These are phyloP conservation scores for Leucopsar rothschildi DNA, from an alignment of 2,113 vertebrate genomes.

Conservation along the genomic window DNA sequence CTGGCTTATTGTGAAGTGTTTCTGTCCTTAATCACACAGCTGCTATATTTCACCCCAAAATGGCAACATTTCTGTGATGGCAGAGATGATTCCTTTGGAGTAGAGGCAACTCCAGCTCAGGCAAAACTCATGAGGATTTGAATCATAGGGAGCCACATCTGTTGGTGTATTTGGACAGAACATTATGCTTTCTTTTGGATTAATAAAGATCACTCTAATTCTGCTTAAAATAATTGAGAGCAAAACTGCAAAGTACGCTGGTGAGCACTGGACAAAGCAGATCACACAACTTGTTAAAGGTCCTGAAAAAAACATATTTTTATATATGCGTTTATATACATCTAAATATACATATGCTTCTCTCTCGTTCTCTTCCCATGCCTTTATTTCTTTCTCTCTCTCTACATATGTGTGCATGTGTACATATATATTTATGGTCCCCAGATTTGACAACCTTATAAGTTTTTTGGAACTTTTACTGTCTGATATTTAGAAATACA, in stretches of 20 bases:
- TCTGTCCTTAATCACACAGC: background rate
- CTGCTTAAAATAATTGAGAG: background rate
- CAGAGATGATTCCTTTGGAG: background rate
- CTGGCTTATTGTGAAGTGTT: background rate
- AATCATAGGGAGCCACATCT: conserved; percentile 1
- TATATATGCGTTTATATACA: background rate
- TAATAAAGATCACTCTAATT: background rate
- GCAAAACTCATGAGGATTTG: conserved; percentile 1
- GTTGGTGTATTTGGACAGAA: conserved; percentile 1
- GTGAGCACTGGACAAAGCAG: background rate
- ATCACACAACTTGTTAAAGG: background rate
- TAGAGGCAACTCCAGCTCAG: background rate
- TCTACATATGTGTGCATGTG: background rate
- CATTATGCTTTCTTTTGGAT: background rate
- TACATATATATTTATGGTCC: conserved; percentile 9
- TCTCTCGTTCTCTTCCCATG: background rate
- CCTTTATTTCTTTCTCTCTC: background rate
- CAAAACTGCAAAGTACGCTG: background rate
- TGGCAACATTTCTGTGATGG: background rate
- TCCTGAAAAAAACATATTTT: background rate
- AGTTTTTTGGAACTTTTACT: conserved; percentile 1
- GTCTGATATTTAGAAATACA: conserved; percentile 13
- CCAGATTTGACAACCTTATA: background rate
- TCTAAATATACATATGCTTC: background rate
- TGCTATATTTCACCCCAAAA: background rate